These are phyloP conservation scores for Anthonomus grandis DNA, from an alignment of 1,140 invertebrate species.

Conservation along the genomic window DNA sequence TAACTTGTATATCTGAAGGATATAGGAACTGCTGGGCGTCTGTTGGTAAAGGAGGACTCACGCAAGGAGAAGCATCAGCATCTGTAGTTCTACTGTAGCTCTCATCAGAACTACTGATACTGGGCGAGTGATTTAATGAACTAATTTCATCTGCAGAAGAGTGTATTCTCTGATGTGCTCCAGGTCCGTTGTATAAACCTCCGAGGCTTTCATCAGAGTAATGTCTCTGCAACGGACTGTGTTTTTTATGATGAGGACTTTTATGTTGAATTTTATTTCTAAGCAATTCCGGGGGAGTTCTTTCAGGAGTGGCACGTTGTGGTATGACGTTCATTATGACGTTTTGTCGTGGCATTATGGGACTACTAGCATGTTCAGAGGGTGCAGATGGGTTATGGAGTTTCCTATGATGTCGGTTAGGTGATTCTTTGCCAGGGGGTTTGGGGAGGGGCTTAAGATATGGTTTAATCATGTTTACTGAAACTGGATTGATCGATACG, in stretches of 20 bases:
- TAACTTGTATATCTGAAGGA: conserved; percentile 59
- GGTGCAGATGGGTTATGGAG: conserved; percentile 31
- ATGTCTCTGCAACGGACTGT: conserved; percentile 53
- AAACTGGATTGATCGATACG: conserved; percentile 39
- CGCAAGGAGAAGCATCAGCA: conserved; percentile 60
- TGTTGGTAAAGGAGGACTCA: conserved; percentile 55
- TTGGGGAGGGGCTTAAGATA: conserved; percentile 60
- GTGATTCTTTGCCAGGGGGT: conserved; percentile 50
- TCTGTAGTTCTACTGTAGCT: conserved; percentile 74
- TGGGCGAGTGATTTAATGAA: conserved; percentile 72
- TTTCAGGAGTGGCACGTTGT: conserved; percentile 34
- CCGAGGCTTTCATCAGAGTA: conserved; percentile 64
- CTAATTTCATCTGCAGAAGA: conserved; percentile 78
- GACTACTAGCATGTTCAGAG: conserved; percentile 24
- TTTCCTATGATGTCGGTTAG: conserved; percentile 42
- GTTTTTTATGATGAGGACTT: conserved; percentile 47
- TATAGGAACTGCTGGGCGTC: conserved; percentile 57
- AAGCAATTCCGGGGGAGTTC: conserved; percentile 32
- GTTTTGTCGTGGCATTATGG: conserved; percentile 21
- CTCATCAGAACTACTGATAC: conserved; percentile 76
- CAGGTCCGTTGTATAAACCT: conserved; percentile 42
- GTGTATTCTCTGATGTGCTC: conserved; percentile 55
- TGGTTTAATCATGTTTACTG: conserved; percentile 46
- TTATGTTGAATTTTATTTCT: conserved; percentile 41
- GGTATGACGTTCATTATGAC: conserved; percentile 35